These are phyloP conservation scores for Drosophila malerkotliana DNA, from an alignment of 1,140 invertebrate species.

Conservation along the genomic window DNA sequence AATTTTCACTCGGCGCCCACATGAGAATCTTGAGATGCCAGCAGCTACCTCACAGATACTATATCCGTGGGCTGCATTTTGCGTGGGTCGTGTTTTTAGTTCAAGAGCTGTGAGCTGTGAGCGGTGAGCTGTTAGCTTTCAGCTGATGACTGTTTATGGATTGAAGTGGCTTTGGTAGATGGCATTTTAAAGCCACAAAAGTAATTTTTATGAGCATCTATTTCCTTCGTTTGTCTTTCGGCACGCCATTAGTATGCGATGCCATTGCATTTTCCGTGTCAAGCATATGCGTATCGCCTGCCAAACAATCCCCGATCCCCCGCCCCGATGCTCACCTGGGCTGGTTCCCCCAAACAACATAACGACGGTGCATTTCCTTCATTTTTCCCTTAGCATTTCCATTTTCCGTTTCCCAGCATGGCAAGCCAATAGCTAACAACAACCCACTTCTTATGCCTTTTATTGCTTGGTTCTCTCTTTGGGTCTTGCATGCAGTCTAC, in stretches of 20 bases:
- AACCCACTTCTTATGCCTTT: conserved; percentile 65
- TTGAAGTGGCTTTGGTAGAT: conserved; percentile 21
- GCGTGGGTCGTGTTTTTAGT: conserved; percentile 29
- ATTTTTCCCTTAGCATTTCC: conserved; percentile 65
- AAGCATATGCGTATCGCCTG: conserved; percentile 65
- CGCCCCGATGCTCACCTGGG: neutral
- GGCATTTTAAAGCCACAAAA: conserved; percentile 54
- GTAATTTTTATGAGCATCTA: conserved; percentile 61
- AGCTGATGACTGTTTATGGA: conserved; percentile 11
- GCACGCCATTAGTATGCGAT: conserved; percentile 62
- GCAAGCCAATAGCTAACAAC: conserved; percentile 42
- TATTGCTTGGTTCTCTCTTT: conserved; percentile 64
- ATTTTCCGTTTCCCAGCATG: conserved; percentile 51
- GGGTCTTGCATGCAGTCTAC: conserved; percentile 14
- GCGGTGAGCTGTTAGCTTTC: conserved; percentile 2
- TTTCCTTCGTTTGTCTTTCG: conserved; percentile 48
- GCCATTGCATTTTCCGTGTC: conserved; percentile 72
- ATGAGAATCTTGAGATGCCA: conserved; percentile 32
- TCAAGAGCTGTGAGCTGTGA: conserved; percentile 1
- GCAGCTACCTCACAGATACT: conserved; percentile 18
- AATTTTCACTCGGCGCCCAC: conserved; percentile 72
- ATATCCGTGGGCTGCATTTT: conserved; percentile 36
- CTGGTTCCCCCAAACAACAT: conserved; percentile 7
- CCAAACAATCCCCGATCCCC: conserved; percentile 6
- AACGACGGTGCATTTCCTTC: conserved; percentile 61